Evolutionary conservation across 2,797 vertebrate species (phyloP).

Genomic region (Diglossa cyanea): DNA sequence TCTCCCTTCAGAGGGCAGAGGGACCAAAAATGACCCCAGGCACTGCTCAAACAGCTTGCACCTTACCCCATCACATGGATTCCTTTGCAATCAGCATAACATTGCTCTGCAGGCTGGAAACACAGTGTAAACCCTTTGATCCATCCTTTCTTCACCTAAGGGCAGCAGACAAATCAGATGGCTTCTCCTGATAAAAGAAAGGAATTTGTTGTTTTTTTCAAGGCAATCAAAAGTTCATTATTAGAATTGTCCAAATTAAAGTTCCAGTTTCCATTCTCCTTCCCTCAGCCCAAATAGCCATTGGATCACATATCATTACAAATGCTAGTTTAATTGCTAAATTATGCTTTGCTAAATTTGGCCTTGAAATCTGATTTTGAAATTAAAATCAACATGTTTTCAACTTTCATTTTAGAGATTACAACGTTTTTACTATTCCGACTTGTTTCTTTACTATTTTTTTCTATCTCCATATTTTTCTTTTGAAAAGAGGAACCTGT

Average conservation of each 20-base stretch:
- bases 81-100: constrained; percentile 56
- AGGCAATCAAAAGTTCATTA: constrained; percentile 52
- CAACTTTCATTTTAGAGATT: not conserved
- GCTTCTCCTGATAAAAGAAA: constrained; percentile 45
- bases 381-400: not conserved
- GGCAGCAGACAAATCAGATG: constrained; percentile 65
- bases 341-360: not conserved
- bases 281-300: not conserved
- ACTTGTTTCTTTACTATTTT: not conserved
- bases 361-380: not conserved
- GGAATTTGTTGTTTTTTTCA: constrained; percentile 46
- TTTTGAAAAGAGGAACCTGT: not conserved
- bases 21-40: constrained; percentile 32
- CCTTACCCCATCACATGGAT: constrained; percentile 40
- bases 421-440: not conserved
- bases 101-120: constrained; percentile 31
- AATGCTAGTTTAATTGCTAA: not conserved
- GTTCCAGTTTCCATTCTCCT: not conserved
- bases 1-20: not conserved
- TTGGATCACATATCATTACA: not conserved
- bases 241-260: constrained; percentile 15
- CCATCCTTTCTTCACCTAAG: constrained; percentile 36
- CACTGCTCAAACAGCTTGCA: not conserved
- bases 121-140: constrained; percentile 55
- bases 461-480: not conserved